Conservation (phyloP, 2,888 invertebrate species). For the Noctua pronuba region DNA sequence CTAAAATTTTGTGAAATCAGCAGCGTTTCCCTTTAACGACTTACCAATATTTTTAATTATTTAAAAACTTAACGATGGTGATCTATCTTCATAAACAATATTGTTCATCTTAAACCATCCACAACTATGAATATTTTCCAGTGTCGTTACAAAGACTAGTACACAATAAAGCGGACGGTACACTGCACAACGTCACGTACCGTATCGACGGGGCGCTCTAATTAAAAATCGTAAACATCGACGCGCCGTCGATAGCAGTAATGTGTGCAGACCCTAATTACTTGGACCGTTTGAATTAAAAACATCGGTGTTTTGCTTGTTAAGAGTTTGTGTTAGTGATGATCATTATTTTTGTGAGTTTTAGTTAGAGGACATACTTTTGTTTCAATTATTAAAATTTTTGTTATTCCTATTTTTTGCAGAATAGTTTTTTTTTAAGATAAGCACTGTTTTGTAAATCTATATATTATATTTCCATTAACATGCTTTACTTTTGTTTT, state of each 20-base stretch:
- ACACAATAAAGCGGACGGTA: conserved; percentile 60
- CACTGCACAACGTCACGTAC: conserved; percentile 63
- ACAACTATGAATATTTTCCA: conserved; percentile 50
- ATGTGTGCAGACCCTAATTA: conserved; percentile 69
- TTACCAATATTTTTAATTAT: not conserved
- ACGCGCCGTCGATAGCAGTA: conserved; percentile 63
- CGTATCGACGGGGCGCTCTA: conserved; percentile 70
- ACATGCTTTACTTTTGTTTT: not conserved
- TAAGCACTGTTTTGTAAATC: not conserved
- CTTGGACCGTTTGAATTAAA: conserved; percentile 63
- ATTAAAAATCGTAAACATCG: conserved; percentile 82
- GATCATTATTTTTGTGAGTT: conserved; percentile 31
- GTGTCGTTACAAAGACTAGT: conserved; percentile 56
- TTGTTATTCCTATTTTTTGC: not conserved
- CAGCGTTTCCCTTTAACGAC: not conserved
- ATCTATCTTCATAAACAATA: not conserved
- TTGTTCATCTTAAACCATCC: conserved; percentile 26
- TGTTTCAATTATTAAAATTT: not conserved
- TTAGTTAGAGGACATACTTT: not conserved
- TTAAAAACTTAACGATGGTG: not conserved
- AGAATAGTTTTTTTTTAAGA: not conserved
- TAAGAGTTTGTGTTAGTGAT: conserved; percentile 45
- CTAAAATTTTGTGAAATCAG: not conserved
- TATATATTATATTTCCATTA: not conserved
- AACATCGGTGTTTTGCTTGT: conserved; percentile 57